Evolutionary conservation across 2,888 invertebrate species (phyloP).

Genomic region (Axea sp.): DNA sequence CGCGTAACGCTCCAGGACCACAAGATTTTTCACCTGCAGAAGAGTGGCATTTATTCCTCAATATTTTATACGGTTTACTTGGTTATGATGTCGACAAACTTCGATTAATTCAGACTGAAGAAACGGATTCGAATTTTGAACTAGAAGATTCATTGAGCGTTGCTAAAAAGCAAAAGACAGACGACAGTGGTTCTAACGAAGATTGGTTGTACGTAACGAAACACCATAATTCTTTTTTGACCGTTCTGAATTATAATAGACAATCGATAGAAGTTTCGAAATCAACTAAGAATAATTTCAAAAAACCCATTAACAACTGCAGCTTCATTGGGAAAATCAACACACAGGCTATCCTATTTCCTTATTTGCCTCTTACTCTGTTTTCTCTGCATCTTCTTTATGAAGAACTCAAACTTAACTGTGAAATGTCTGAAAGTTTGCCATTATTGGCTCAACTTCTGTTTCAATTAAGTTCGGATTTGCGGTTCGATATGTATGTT

Average conservation of each 20-base stretch:
- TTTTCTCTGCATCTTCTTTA: slow-evolving; percentile 93
- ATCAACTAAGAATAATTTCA: no score
- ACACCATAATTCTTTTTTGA: slow-evolving; percentile 78
- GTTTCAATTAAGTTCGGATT: slow-evolving; percentile 88
- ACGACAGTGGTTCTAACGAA: slow-evolving; percentile 88
- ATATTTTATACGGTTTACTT: slow-evolving; percentile 82
- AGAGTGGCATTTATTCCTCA: slow-evolving; percentile 90
- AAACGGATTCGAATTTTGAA: slow-evolving; percentile 80
- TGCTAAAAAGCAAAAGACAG: slow-evolving; percentile 88
- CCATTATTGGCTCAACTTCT: slow-evolving; percentile 86
- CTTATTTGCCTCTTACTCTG: slow-evolving; percentile 86
- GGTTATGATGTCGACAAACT: slow-evolving; percentile 87
- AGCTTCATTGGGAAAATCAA: slow-evolving; percentile 80
- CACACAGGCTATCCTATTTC: slow-evolving; percentile 85
- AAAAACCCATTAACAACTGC: no score
- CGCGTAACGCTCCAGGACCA: slow-evolving; percentile 92
- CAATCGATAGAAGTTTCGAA: no score
- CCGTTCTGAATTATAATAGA: slow-evolving; percentile 75
- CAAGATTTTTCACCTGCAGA: slow-evolving; percentile 87
- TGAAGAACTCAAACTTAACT: slow-evolving; percentile 93
- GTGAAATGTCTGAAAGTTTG: slow-evolving; percentile 84
- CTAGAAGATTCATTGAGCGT: slow-evolving; percentile 80
- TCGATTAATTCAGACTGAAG: slow-evolving; percentile 76
- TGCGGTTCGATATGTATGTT: slow-evolving; percentile 85
- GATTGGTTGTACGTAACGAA: slow-evolving; percentile 89